Evolutionary conservation across 1,140 invertebrate genomes (phyloP).

Genomic region (Panagrolaimus sp.): DNA sequence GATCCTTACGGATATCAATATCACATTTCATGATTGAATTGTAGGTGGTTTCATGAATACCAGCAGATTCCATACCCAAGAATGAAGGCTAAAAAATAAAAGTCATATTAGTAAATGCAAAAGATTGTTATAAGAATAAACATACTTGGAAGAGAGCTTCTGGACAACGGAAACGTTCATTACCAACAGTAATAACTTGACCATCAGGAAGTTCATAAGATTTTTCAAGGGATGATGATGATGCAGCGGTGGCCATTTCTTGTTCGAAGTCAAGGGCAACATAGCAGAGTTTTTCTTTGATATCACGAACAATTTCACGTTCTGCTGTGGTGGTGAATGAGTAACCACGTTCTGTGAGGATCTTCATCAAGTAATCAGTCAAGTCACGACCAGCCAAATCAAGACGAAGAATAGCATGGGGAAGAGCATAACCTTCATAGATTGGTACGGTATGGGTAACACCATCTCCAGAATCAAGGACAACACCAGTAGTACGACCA

Average conservation of each 20-base stretch:
- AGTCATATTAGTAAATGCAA: background rate
- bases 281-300: constrained; percentile 68
- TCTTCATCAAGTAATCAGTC: constrained; percentile 49
- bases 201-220: constrained; percentile 64
- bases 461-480: constrained; percentile 60
- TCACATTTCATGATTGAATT: constrained; percentile 96
- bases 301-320: constrained; percentile 79
- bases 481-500: constrained; percentile 59
- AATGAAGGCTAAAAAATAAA: constrained; percentile 46
- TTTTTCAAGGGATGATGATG: constrained; percentile 61
- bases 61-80: constrained; percentile 80
- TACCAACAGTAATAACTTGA: constrained; percentile 76
- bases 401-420: constrained; percentile 51
- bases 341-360: constrained; percentile 54
- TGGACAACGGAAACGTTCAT: constrained; percentile 93
- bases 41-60: constrained; percentile 88
- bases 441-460: constrained; percentile 59
- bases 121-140: background rate
- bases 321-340: constrained; percentile 67
- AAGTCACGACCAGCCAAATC: constrained; percentile 53
- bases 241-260: constrained; percentile 83
- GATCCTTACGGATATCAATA: constrained; percentile 80
- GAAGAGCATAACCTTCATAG: constrained; percentile 52
- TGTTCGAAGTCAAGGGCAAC: constrained; percentile 87
- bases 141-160: constrained; percentile 90